A percentile compares a stretch with the other conserved stretches of the same genome.
These are phyloP conservation scores for Timema cristinae DNA, from an alignment of 2,888 invertebrate species.

Conservation along the genomic window DNA sequence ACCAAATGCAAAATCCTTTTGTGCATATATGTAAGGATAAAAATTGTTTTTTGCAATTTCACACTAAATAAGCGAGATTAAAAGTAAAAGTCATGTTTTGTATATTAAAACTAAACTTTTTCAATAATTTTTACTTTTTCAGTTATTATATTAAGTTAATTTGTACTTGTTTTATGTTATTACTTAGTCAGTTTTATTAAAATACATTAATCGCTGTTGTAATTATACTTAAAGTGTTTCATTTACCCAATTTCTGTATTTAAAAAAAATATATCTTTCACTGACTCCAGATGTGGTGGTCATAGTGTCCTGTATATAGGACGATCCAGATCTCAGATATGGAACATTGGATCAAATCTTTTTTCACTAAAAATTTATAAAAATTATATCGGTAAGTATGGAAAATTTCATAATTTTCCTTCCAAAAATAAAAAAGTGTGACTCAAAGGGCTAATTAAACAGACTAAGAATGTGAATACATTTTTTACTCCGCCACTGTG, in stretches of 20 bases:
- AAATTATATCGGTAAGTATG: neutral
- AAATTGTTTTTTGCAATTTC: neutral
- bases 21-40: neutral
- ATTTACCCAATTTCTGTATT: neutral
- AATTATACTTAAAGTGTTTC: neutral
- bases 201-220: no score
- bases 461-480: no score
- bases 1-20: neutral
- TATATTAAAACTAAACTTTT: neutral
- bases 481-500: no score
- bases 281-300: neutral
- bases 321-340: neutral
- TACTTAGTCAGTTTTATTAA: no score
- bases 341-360: neutral
- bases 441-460: neutral
- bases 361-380: neutral
- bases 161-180: no score
- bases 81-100: neutral
- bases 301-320: neutral
- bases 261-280: neutral
- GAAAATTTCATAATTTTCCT: neutral
- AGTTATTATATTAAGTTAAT: neutral
- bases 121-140: neutral
- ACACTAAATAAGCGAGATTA: neutral
- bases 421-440: constrained; percentile 2